Evolutionary conservation across 2,888 invertebrate genomes (phyloP).

Genomic region (Allophyes oxyacanthae): DNA sequence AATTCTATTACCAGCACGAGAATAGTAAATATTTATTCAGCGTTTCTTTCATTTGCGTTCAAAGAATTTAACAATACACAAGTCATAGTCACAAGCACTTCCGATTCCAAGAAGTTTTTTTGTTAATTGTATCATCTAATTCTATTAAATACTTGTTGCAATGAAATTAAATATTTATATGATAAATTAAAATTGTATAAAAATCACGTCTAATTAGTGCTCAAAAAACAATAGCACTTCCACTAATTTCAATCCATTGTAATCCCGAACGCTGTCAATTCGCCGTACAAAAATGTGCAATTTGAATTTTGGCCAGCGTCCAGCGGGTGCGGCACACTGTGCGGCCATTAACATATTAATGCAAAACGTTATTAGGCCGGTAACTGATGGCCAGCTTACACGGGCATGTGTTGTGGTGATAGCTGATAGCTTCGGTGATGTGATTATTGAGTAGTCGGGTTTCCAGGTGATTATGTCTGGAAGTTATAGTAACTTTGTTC

Average conservation of each 20-base stretch:
- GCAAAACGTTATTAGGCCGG: conserved; percentile 59
- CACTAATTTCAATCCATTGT: background rate
- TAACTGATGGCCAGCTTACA: conserved; percentile 56
- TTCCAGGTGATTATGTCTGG: conserved; percentile 1
- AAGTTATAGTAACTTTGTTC: too few species aligned
- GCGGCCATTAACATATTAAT: conserved; percentile 70
- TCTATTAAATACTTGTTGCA: too few species aligned
- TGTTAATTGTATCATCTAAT: background rate
- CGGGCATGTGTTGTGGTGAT: conserved; percentile 22
- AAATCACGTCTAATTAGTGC: too few species aligned
- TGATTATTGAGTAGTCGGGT: conserved; percentile 13
- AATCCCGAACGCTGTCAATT: conserved; percentile 40
- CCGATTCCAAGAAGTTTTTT: conserved; percentile 22
- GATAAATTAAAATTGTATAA: too few species aligned
- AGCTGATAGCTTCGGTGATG: conserved; percentile 12
- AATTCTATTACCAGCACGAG: background rate
- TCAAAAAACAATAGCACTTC: too few species aligned
- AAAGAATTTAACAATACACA: conserved; percentile 7
- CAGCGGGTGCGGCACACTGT: conserved; percentile 57
- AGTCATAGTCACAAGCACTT: conserved; percentile 1
- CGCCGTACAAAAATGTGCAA: conserved; percentile 53
- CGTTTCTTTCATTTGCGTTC: conserved; percentile 17
- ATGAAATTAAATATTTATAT: too few species aligned
- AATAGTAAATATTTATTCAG: conserved; percentile 44
- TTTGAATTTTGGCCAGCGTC: conserved; percentile 66